Conservation (phyloP, 2,113 vertebrate genomes). For the Zosterops pallidus region DNA sequence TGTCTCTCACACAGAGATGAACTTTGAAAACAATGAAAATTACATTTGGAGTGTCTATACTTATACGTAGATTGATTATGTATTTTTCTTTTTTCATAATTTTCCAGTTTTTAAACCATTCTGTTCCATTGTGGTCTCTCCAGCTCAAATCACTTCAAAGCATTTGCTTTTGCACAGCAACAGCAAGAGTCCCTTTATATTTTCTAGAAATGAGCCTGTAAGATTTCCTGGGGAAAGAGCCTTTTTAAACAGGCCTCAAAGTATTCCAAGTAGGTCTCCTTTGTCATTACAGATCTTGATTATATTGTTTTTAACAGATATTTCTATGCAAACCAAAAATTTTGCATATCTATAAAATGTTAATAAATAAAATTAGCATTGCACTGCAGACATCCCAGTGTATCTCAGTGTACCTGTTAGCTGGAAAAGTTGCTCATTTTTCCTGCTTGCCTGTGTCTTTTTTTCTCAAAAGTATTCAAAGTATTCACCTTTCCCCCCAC, state of each 20-base stretch:
- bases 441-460: not conserved
- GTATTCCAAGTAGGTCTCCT: not conserved
- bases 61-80: not conserved
- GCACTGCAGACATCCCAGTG: not conserved
- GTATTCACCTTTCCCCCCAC: not conserved
- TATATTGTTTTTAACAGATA: not conserved
- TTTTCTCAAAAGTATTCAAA: not conserved
- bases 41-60: not conserved
- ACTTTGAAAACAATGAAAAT: not conserved
- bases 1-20: not conserved
- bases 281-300: not conserved
- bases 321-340: not conserved
- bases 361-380: not conserved
- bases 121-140: not conserved
- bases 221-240: not conserved
- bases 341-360: not conserved
- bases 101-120: not conserved
- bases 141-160: not conserved
- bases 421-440: not conserved
- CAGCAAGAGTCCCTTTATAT: not conserved
- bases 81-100: not conserved
- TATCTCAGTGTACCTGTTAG: not conserved
- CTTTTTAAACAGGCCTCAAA: not conserved
- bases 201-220: not conserved
- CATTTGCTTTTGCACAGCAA: not conserved